Conservation (phyloP, 2,113 vertebrate species). For the Paradoxurus hermaphroditus region DNA sequence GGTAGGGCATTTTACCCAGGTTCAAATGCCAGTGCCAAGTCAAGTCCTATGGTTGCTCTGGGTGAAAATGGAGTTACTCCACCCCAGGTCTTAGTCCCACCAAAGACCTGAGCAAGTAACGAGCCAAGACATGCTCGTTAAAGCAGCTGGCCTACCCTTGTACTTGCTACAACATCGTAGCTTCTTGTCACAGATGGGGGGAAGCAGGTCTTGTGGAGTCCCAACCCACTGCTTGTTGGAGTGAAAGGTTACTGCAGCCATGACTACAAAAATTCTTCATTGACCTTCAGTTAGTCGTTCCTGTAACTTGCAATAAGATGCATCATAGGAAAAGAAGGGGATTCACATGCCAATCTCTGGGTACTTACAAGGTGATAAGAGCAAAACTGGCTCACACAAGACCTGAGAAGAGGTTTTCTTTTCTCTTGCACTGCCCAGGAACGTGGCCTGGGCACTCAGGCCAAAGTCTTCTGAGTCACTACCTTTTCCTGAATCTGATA, state of each 20-base stretch:
- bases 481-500: neutral
- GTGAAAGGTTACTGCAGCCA: neutral
- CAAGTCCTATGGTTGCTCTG: neutral
- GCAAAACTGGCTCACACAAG: neutral
- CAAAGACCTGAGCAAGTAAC: neutral
- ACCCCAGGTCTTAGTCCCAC: neutral
- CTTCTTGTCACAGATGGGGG: neutral
- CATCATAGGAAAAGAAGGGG: neutral
- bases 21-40: neutral
- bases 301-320: neutral
- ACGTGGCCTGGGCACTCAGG: neutral
- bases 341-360: too few species aligned
- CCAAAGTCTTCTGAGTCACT: neutral
- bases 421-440: neutral
- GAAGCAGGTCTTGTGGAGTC: too few species aligned
- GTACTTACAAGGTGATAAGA: neutral
- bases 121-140: accelerated
- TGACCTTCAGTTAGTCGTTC: neutral
- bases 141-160: neutral
- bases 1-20: neutral
- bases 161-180: accelerated
- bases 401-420: neutral
- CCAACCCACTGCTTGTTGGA: neutral
- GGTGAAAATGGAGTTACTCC: neutral
- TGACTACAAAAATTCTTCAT: neutral